Base-by-base conservation (phyloP, 2,797 vertebrate genomes). In the Cygnus olor region DNA sequence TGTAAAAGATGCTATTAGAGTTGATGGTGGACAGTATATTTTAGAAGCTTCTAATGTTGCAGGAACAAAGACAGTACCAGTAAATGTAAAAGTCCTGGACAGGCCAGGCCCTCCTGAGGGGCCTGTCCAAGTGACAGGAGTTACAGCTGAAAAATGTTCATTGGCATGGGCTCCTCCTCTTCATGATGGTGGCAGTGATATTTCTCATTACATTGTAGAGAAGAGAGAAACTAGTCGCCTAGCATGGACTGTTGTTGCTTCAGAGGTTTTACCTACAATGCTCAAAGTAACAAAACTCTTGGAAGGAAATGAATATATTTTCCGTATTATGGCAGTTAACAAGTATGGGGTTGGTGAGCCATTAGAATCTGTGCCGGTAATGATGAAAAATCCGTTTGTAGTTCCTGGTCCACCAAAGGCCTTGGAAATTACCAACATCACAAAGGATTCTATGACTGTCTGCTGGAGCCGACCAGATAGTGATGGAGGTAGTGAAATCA, bases 261-360 rank as follows among this genome's bases (percentile, higher is more conserved):
- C 98, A 94, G 98, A 98, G 42, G 98, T 99, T 97, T 96, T 98
- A 74, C 98, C 98, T 76, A 98, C 99, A 95, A 98, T 98, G 94
- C 97, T 98, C 91, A 99, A 99, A 98, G 98, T 99, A 96, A 99
- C 98, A 94, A 99, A 99, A 97, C 98, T 99, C 91, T 97, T 99
- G 85, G 99, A 99, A 98, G 99, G 99, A 81, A 99, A 99, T 95
- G 99, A 99, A 88, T 99, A 99, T 58, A 96, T 99, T 87, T 99
- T 99, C 99, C 98, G 99, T 93, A 98, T 99, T 90, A 99, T 99
- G 98, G 99, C 99, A 92, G 98, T 99, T 91, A 99, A 99, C 97
- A 98, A 98, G 95, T 98, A 99, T 0, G 99, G 99, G 81, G 89
- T 98, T 89, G 99, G 99, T 94, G 99, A 99, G 72, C 97, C 99